Evolutionary conservation across 2,797 vertebrate species (phyloP).

Genomic region (Strix occidentalis): DNA sequence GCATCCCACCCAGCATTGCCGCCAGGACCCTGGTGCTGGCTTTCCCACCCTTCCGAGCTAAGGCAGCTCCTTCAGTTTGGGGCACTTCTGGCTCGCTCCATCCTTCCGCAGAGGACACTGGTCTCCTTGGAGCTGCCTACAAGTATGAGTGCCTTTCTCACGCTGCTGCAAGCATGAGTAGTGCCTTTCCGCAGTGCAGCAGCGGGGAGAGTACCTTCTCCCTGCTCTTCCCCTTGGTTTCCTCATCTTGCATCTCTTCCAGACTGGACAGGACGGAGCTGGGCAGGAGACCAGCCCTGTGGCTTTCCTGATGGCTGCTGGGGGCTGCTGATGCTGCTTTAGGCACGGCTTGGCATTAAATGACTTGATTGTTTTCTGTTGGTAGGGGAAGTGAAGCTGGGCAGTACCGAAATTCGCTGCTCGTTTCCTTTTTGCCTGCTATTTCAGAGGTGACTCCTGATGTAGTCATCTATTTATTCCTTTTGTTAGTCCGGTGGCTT

Average conservation of each 20-base stretch:
- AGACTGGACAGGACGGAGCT: rapidly evolving
- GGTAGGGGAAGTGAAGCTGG: background rate
- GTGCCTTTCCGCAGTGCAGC: background rate
- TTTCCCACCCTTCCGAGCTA: background rate
- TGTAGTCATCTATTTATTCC: background rate
- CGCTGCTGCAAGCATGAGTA: background rate
- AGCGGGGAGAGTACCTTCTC: background rate
- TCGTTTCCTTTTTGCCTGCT: background rate
- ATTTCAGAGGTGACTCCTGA: background rate
- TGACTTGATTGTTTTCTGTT: background rate
- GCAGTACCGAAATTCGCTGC: background rate
- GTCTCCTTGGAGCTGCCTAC: background rate
- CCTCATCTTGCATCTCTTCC: background rate
- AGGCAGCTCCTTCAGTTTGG: background rate
- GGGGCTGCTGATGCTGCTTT: background rate
- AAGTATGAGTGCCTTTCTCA: background rate
- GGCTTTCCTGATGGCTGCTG: background rate
- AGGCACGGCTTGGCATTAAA: background rate
- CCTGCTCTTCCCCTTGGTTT: background rate
- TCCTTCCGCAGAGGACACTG: background rate
- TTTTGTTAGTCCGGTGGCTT: background rate
- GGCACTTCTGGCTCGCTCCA: rapidly evolving
- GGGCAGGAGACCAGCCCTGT: background rate
- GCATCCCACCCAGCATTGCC: rapidly evolving
- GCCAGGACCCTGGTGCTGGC: rapidly evolving